Percentiles rank a stretch among this genome's conserved stretches.
Conservation (phyloP, 92 coral and sea anemone genomes). For the Metridium senile region DNA sequence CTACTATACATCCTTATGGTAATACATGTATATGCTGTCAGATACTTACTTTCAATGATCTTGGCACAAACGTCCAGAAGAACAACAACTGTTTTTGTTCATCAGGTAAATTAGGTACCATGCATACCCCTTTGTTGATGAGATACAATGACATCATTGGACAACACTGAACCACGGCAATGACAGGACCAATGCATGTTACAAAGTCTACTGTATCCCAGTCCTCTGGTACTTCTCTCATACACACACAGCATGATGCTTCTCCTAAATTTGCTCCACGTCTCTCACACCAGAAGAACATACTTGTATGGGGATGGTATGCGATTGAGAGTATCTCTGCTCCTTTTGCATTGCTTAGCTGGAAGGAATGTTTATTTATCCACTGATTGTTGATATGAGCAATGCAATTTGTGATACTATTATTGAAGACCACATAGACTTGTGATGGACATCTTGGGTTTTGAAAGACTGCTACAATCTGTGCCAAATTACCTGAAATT, state of each 20-base stretch:
- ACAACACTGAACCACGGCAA: slow-evolving; percentile 88
- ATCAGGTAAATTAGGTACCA: slow-evolving; percentile 74
- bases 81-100: slow-evolving; percentile 56
- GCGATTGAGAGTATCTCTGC: slow-evolving; percentile 61
- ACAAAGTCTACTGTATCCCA: slow-evolving; percentile 38
- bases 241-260: slow-evolving; percentile 83
- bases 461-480: slow-evolving; percentile 61
- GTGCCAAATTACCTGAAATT: slow-evolving; percentile 45
- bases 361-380: slow-evolving; percentile 74
- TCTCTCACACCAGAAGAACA: slow-evolving; percentile 93
- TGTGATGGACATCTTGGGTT: slow-evolving; percentile 57
- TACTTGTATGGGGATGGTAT: slow-evolving; percentile 64
- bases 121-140: slow-evolving; percentile 66
- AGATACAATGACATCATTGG: slow-evolving; percentile 67
- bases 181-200: slow-evolving; percentile 67
- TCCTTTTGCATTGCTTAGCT: slow-evolving; percentile 90
- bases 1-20: too few relatives aligned
- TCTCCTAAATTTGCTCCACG: slow-evolving; percentile 62
- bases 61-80: slow-evolving; percentile 81
- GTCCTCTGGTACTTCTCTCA: slow-evolving; percentile 68
- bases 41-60: slow-evolving; percentile 69
- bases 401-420: slow-evolving; percentile 79
- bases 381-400: slow-evolving; percentile 66
- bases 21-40: not conserved
- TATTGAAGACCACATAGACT: slow-evolving; percentile 60